These are phyloP conservation scores for Metridium senile DNA, from an alignment of 92 coral and sea anemone genomes.

Conservation along the genomic window DNA sequence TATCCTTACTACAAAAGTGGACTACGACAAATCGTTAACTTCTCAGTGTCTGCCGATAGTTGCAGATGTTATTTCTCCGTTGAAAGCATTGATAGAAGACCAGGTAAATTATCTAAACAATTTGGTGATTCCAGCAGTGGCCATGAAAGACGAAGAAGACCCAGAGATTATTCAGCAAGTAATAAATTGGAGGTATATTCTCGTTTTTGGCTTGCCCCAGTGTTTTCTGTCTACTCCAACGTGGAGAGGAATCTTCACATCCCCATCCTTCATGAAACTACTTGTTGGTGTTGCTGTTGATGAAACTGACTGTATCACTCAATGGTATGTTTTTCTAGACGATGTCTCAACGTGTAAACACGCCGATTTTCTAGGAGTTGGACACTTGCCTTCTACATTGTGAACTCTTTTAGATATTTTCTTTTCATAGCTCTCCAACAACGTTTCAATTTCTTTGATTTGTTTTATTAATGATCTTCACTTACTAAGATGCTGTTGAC, in stretches of 20 bases:
- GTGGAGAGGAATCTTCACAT: neutral
- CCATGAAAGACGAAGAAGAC: constrained; percentile 62
- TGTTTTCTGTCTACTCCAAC: constrained; percentile 4
- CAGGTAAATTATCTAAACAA: constrained; percentile 16
- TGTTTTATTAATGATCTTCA: too few species aligned
- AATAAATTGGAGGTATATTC: constrained; percentile 48
- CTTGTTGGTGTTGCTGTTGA: neutral
- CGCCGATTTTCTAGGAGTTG: too few species aligned
- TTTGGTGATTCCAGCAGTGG: constrained; percentile 56
- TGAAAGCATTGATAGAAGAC: neutral
- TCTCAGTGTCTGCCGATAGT: too few species aligned
- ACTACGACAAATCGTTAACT: too few species aligned
- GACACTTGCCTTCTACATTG: too few species aligned
- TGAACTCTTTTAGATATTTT: too few species aligned
- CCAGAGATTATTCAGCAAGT: constrained; percentile 66
- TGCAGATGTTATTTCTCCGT: too few species aligned
- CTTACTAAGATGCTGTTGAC: too few species aligned
- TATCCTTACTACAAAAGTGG: too few species aligned
- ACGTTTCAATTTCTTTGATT: too few species aligned
- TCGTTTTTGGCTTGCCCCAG: constrained; percentile 46
- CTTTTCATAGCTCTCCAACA: too few species aligned
- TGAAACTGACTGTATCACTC: constrained; percentile 7
- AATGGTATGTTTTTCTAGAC: constrained; percentile 9
- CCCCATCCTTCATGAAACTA: neutral
- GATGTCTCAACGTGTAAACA: too few species aligned